Conservation (phyloP, 2,888 invertebrate genomes). For the Drosophila recens region DNA sequence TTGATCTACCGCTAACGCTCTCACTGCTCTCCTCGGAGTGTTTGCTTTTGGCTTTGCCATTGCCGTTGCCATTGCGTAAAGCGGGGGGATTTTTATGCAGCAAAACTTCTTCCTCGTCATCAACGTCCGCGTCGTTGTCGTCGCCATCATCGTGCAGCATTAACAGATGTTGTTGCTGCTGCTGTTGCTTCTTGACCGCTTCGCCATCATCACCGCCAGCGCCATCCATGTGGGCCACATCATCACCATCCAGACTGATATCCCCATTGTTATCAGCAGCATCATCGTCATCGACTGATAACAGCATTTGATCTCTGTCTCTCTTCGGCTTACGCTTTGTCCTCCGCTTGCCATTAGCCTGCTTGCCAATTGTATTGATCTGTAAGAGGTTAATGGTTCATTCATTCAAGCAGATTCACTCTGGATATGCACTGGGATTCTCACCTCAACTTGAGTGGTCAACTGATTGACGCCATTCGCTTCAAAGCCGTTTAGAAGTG, state of each 20-base stretch:
- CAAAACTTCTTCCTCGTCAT: conserved; percentile 53
- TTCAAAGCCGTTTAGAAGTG: conserved; percentile 59
- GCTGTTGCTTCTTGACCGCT: conserved; percentile 40
- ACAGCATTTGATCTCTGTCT: conserved; percentile 71
- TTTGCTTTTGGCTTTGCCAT: conserved; percentile 40
- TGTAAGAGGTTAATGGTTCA: conserved; percentile 23
- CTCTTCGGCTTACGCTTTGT: conserved; percentile 66
- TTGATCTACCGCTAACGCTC: conserved; percentile 48
- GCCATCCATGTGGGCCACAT: conserved; percentile 37
- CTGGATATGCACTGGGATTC: conserved; percentile 12
- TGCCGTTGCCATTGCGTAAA: conserved; percentile 36
- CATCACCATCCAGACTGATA: conserved; percentile 9
- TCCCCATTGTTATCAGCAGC: conserved; percentile 23
- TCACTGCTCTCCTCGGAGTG: conserved; percentile 47
- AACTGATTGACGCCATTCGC: conserved; percentile 49
- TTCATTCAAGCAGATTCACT: not conserved
- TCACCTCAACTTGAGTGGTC: conserved; percentile 77
- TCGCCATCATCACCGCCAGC: conserved; percentile 56
- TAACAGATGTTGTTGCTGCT: conserved; percentile 50
- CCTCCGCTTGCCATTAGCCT: conserved; percentile 62
- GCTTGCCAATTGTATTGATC: conserved; percentile 79
- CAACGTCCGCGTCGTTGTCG: conserved; percentile 49
- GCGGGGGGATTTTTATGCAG: conserved; percentile 39
- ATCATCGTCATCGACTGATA: conserved; percentile 70
- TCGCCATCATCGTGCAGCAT: conserved; percentile 47